Evolutionary conservation across 2,113 vertebrate species (phyloP), one percentile per base, ranked within the genome.

Genomic region (Gallinago paraguaiae): DNA sequence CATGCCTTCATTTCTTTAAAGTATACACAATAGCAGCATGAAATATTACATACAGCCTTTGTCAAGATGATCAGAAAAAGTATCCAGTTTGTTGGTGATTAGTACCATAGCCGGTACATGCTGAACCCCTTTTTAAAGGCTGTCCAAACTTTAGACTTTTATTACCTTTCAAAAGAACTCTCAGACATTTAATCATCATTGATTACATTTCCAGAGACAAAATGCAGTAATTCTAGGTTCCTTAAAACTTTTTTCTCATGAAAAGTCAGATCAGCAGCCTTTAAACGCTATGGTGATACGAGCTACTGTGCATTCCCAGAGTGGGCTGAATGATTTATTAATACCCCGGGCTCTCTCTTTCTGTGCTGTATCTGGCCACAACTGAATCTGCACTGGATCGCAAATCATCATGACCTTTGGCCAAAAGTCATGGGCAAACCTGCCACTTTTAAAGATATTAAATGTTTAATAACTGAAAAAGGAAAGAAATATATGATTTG

Each of bases 321-420:
- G 54, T 10, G 25, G 33, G 60, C 46, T 35, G n/a, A 85, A 85
- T 83, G 81, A 95, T 91, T 95, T 96, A 91, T 93, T 92, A 80
- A 85, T n/a, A 85, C 70, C 35, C 65, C 78, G 76, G 83, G 82
- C 82, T 87, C 54, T 72, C 35, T 75, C 67, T 31, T 56, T 10
- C 65, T 87, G 35, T 65, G 61, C 78, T 56, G 70, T 48, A 82
- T 82, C 59, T 65, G 70, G 43, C 45, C 89, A 86, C 54, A 82
- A 48, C 78, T 70, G 70, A 82, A 93, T 85, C 71, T 85, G 67
- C 56, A 80, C 45, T 13, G 35, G 88, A 82, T 16, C 33, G 7
- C 39, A 87, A 74, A 92, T 94, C 41, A 90, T 51, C 48, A 37
- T 39, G 86, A 91, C 96, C 78, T 90, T 43, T 57, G 46, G 85